Conservation (phyloP, 2,113 vertebrate species). For the Paedocypris sp. region DNA sequence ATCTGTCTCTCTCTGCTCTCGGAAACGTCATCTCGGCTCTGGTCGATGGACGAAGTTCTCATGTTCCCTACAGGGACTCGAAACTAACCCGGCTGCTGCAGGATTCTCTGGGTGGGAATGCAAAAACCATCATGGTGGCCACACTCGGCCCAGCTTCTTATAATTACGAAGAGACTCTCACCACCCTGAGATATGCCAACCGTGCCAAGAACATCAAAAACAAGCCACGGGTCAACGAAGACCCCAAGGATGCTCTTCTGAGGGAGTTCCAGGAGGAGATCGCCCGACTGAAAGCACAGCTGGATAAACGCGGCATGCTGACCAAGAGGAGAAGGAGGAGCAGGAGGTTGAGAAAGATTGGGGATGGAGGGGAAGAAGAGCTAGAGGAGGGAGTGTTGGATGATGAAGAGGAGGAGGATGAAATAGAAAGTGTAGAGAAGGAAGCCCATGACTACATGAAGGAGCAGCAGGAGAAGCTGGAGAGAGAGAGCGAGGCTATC, state of each 20-base stretch:
- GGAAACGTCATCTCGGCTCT: slow-evolving; percentile 92
- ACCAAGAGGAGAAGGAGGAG: slow-evolving; percentile 69
- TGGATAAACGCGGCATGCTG: slow-evolving; percentile 77
- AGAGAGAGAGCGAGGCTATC: slow-evolving; percentile 88
- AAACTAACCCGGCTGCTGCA: slow-evolving; percentile 92
- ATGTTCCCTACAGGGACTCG: slow-evolving; percentile 94
- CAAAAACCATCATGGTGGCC: slow-evolving; percentile 96
- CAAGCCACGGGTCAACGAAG: slow-evolving; percentile 90
- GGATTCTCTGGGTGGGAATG: slow-evolving; percentile 92
- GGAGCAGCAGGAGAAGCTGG: slow-evolving; percentile 82
- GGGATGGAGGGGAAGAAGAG: slow-evolving; percentile 33
- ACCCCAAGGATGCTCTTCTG: slow-evolving; percentile 90
- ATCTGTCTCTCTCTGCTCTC: slow-evolving; percentile 88
- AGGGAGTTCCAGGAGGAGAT: slow-evolving; percentile 94
- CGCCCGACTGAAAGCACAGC: slow-evolving; percentile 80
- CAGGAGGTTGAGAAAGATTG: slow-evolving; percentile 41
- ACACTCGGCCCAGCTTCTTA: slow-evolving; percentile 81
- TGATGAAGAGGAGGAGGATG: slow-evolving; percentile 54
- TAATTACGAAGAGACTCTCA: slow-evolving; percentile 89
- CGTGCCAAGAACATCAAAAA: slow-evolving; percentile 97
- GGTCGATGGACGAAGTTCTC: slow-evolving; percentile 81
- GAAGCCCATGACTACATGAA: slow-evolving; percentile 78
- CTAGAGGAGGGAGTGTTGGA: slow-evolving; percentile 31
- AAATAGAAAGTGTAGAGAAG: slow-evolving; percentile 52
- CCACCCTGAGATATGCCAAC: slow-evolving; percentile 89